Evolutionary conservation across 2,888 invertebrate species (phyloP).

Genomic region (Gastrophysa polygoni): DNA sequence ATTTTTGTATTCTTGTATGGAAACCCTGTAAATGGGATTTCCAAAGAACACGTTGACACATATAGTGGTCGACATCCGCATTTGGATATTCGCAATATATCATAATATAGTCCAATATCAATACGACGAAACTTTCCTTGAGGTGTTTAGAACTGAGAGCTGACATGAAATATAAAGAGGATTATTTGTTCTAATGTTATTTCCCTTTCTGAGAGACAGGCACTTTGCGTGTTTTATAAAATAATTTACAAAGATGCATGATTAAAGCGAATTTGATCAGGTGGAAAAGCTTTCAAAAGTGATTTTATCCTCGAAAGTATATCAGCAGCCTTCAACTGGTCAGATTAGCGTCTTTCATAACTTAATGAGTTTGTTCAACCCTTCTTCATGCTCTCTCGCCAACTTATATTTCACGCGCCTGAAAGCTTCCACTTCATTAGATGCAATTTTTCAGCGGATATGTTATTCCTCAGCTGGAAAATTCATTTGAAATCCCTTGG

Average conservation of each 20-base stretch:
- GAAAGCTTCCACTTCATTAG: neutral
- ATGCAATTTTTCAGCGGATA: neutral
- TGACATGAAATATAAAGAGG: constrained; percentile 48
- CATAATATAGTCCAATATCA: no score
- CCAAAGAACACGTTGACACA: no score
- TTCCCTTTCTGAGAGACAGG: constrained; percentile 49
- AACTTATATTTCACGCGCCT: neutral
- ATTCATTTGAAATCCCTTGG: no score
- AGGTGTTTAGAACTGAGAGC: constrained; percentile 51
- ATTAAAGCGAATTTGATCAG: constrained; percentile 57
- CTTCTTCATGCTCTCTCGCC: constrained; percentile 1
- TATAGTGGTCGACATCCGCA: no score
- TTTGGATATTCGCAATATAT: no score
- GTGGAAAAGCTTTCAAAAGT: constrained; percentile 52
- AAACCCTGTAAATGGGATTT: no score
- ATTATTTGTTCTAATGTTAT: constrained; percentile 54
- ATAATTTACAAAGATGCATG: constrained; percentile 53
- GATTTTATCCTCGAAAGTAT: constrained; percentile 52
- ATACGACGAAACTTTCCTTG: no score
- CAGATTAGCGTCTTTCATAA: constrained; percentile 48
- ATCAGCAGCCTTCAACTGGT: constrained; percentile 48
- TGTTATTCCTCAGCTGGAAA: no score
- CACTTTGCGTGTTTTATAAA: constrained; percentile 50
- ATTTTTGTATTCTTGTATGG: no score
- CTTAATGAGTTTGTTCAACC: constrained; percentile 42